Conservation (phyloP, 2,888 invertebrate species). For the Perizoma flavofasciatum region DNA sequence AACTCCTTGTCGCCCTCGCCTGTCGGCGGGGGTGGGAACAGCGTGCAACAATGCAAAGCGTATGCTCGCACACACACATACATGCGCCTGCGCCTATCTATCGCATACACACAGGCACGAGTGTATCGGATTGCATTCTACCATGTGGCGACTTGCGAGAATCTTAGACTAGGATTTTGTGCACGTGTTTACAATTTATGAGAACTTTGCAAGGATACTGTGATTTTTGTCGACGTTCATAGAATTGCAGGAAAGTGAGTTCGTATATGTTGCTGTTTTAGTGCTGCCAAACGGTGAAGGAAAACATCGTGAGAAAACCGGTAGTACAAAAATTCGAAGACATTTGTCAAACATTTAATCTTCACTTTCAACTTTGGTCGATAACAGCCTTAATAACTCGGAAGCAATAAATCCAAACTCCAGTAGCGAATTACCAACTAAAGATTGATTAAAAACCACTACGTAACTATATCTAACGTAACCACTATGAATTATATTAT, state of each 20-base stretch:
- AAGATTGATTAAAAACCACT: too few species aligned
- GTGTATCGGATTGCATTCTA: conserved; percentile 44
- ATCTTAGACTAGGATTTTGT: conserved; percentile 22
- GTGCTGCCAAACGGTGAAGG: too few species aligned
- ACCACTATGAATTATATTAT: too few species aligned
- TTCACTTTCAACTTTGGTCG: too few species aligned
- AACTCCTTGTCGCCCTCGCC: conserved; percentile 1
- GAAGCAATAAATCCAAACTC: too few species aligned
- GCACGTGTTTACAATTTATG: conserved; percentile 22
- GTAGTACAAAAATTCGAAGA: too few species aligned
- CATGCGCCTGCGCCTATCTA: conserved; percentile 22
- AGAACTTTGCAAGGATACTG: conserved; percentile 10
- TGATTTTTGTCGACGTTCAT: conserved; percentile 11
- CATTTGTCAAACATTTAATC: too few species aligned
- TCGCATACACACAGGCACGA: conserved; percentile 29
- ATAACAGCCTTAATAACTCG: too few species aligned
- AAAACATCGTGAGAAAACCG: too few species aligned
- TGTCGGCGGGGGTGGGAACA: conserved; percentile 47
- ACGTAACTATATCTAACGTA: too few species aligned
- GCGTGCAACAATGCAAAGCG: conserved; percentile 52
- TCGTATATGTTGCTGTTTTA: too few species aligned
- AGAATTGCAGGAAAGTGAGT: conserved; percentile 1
- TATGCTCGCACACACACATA: conserved; percentile 41
- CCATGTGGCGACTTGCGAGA: conserved; percentile 43
- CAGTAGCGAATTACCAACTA: too few species aligned